These are phyloP conservation scores for Ceratosolen fusciceps DNA, from an alignment of 1,140 invertebrate genomes.

Conservation along the genomic window DNA sequence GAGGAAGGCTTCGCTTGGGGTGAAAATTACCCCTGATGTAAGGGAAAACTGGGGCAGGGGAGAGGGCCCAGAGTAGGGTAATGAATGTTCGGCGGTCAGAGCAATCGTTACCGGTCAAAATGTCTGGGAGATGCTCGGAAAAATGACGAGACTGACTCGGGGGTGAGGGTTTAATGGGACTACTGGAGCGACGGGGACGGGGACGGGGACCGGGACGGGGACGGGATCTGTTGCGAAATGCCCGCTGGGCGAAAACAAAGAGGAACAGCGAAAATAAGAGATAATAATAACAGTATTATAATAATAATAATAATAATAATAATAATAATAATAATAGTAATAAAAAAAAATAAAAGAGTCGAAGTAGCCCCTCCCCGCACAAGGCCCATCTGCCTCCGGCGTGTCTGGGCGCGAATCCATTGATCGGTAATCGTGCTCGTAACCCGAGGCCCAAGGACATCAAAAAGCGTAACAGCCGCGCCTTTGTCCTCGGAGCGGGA, in stretches of 20 bases:
- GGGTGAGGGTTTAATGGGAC: no score
- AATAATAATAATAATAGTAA: background rate
- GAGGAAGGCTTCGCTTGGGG: background rate
- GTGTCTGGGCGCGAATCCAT: background rate
- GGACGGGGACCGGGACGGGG: no score
- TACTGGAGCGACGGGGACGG: no score
- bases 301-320: no score
- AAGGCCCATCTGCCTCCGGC: background rate
- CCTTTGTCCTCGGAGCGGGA: background rate
- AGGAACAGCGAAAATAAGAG: no score
- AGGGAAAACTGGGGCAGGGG: background rate
- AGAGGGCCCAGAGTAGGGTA: background rate
- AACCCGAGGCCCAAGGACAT: constrained; percentile 8
- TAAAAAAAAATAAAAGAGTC: background rate
- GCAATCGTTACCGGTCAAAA: no score
- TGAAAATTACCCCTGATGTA: background rate
- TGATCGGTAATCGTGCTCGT: background rate
- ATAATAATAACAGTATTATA: no score
- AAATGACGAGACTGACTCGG: no score
- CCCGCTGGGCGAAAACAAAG: no score
- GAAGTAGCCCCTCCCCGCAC: background rate
- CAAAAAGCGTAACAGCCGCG: background rate
- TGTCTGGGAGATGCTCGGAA: no score
- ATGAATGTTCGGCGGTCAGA: background rate
- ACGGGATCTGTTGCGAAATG: no score